phyloP scores from a whole-genome alignment of 2,113 vertebrate species.

The Nothocercus nigrocapillus region DNA sequence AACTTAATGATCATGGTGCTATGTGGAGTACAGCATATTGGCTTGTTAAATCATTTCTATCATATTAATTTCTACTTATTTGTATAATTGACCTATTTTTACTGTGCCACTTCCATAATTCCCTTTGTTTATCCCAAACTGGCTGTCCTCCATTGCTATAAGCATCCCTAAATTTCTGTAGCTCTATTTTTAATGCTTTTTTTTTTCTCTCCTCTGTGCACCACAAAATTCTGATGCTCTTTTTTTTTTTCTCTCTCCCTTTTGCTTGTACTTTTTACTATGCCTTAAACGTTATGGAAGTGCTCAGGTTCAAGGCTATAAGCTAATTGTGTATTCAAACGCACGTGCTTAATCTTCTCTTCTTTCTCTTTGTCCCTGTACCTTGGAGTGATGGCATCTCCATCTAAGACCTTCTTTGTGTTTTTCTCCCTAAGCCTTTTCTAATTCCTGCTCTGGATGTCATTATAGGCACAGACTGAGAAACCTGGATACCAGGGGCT shows the following conservation, averaged over 20 bases:
- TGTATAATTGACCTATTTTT: constrained; percentile 52
- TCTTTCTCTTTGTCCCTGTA: neutral
- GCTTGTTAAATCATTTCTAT: constrained; percentile 52
- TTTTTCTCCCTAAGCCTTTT: neutral
- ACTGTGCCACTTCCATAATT: constrained; percentile 41
- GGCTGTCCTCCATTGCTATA: constrained; percentile 37
- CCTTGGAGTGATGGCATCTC: neutral
- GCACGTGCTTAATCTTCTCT: neutral
- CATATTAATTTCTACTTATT: constrained; percentile 55
- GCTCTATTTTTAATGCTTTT: constrained; percentile 35
- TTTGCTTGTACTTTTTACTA: neutral
- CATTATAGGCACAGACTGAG: neutral
- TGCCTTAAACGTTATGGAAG: neutral
- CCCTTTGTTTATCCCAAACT: constrained; percentile 46
- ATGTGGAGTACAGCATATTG: constrained; percentile 26
- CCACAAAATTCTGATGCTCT: neutral
- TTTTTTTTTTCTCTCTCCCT: neutral
- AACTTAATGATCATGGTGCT: constrained; percentile 1
- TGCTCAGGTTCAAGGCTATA: rapidly evolving
- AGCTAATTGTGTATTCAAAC: neutral
- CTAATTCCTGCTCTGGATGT: neutral
- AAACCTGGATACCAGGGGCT: neutral
- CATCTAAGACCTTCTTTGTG: no score
- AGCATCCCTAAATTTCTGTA: constrained; percentile 10
- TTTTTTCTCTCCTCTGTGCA: neutral